A percentile compares a stretch with the other conserved stretches of the same genome.
Conservation (phyloP, 2,113 vertebrate genomes). For the Periophthalmodon schlosseri region DNA sequence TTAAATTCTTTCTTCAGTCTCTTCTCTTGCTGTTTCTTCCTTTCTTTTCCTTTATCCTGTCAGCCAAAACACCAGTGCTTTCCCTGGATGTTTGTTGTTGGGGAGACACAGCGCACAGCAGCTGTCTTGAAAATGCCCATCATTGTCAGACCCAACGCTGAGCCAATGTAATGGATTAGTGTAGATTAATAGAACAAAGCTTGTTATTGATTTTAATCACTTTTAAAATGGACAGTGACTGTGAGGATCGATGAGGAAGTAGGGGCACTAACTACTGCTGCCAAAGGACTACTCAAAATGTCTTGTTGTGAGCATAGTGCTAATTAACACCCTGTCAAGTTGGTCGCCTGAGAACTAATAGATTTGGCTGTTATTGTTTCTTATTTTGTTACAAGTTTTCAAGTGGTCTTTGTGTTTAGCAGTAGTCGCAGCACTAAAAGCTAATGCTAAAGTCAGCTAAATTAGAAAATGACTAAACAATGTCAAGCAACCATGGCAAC, state of each 20-base stretch:
- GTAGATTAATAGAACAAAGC: conserved; percentile 61
- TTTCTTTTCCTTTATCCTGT: conserved; percentile 7
- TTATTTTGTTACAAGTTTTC: neutral
- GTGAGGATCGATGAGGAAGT: conserved; percentile 34
- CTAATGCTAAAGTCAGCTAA: neutral
- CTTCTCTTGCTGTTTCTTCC: conserved; percentile 8
- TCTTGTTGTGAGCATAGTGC: conserved; percentile 38
- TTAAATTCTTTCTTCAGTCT: conserved; percentile 5
- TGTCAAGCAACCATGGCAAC: neutral
- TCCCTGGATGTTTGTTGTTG: conserved; percentile 11
- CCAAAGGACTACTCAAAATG: conserved; percentile 37
- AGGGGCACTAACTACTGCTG: conserved; percentile 31
- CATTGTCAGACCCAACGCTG: conserved; percentile 29
- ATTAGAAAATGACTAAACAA: neutral
- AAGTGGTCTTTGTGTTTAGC: neutral
- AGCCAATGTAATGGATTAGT: conserved; percentile 35
- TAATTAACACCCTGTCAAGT: conserved; percentile 62
- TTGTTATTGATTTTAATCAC: conserved; percentile 65
- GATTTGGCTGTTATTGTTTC: conserved; percentile 25
- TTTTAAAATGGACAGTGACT: conserved; percentile 47
- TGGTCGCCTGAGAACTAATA: conserved; percentile 20
- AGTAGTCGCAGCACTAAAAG: neutral
- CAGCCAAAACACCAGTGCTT: neutral
- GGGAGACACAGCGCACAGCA: neutral
- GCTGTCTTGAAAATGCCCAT: conserved; percentile 28